These are phyloP conservation scores for Misgurnus mizolepis DNA, from an alignment of 2,113 vertebrate genomes.

Conservation along the genomic window DNA sequence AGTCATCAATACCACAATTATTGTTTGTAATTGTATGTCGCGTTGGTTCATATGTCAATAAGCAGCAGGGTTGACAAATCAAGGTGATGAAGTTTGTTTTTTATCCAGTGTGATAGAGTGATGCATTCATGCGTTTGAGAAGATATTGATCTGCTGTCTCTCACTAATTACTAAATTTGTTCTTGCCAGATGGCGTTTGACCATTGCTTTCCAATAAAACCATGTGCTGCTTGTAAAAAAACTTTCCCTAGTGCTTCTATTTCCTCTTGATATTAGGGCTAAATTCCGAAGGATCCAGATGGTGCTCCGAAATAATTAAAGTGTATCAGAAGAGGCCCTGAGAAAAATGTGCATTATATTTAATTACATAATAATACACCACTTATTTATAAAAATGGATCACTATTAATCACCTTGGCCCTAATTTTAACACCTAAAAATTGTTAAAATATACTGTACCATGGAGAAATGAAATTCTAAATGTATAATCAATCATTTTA, in stretches of 20 bases:
- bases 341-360: neutral
- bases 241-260: conserved; percentile 20
- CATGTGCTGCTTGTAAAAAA: conserved; percentile 13
- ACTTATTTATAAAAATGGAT: too few relatives aligned
- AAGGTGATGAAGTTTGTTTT: conserved; percentile 28
- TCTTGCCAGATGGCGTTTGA: conserved; percentile 50
- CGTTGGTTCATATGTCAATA: conserved; percentile 22
- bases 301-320: neutral
- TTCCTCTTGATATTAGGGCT: conserved; percentile 13
- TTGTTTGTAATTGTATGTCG: neutral
- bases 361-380: too few relatives aligned
- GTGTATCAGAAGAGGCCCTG: neutral
- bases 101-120: conserved; percentile 42
- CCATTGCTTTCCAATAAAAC: conserved; percentile 38
- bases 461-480: conserved; percentile 54
- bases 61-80: conserved; percentile 38
- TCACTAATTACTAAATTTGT: conserved; percentile 44
- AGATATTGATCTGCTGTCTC: conserved; percentile 51
- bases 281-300: neutral
- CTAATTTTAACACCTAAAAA: too few relatives aligned
- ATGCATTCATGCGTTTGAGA: conserved; percentile 41
- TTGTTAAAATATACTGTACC: neutral
- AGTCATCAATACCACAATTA: conserved; percentile 10
- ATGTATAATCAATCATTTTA: conserved; percentile 42
- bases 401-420: too few relatives aligned